These are phyloP conservation scores for Eulemur macaco DNA, from an alignment of 2,113 vertebrate species.

Conservation along the genomic window DNA sequence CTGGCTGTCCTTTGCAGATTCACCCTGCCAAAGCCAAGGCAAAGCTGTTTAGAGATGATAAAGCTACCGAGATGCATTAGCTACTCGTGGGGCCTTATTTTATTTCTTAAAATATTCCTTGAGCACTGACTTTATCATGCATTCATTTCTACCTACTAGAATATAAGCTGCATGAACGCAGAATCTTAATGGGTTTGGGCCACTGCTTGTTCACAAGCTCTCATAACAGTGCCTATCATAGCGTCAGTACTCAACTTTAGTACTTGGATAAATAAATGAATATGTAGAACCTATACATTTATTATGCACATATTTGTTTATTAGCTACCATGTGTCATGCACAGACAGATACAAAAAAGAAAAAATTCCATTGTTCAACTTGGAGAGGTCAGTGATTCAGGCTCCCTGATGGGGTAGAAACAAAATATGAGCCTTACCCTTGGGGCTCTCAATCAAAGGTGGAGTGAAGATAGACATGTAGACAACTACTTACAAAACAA, in stretches of 20 bases:
- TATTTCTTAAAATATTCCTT: background rate
- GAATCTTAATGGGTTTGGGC: background rate
- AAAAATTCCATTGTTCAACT: background rate
- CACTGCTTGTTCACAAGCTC: background rate
- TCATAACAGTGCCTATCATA: background rate
- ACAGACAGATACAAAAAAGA: background rate
- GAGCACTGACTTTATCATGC: background rate
- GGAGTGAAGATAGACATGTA: background rate
- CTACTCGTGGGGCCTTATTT: background rate
- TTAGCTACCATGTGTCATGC: background rate
- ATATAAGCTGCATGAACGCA: background rate
- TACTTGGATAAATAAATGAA: background rate
- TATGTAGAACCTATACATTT: background rate
- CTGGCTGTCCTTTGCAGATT: background rate
- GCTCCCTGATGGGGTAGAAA: background rate
- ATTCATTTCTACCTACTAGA: background rate
- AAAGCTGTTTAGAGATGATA: constrained; percentile 18
- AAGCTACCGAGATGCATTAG: background rate
- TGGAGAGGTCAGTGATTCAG: background rate
- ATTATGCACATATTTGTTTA: background rate
- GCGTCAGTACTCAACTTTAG: background rate
- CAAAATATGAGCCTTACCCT: background rate
- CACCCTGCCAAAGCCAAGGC: background rate
- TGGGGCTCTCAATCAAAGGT: background rate
- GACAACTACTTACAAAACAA: background rate